Conservation (phyloP, 2,797 vertebrate species). For the Cyprinella venusta region DNA sequence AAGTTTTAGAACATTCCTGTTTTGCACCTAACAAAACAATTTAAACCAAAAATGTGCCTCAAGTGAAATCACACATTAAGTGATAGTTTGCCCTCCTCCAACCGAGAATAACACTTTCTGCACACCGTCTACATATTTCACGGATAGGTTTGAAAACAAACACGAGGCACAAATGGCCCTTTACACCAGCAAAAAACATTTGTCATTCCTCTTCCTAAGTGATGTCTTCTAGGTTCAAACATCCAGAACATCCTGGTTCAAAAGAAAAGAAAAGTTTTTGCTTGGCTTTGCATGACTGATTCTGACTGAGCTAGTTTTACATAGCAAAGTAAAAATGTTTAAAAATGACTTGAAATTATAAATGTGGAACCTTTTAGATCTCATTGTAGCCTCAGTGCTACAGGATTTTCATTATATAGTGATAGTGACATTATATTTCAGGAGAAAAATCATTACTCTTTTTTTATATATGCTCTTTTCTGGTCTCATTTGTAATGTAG, state of each 20-base stretch:
- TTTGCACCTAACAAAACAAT: not conserved
- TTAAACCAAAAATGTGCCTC: not conserved
- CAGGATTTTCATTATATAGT: not conserved
- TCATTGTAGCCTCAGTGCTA: not conserved
- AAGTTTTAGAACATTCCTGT: not conserved
- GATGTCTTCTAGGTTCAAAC: not conserved
- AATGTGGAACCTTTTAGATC: not conserved
- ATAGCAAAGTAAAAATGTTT: not conserved
- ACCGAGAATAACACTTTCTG: not conserved
- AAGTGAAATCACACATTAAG: not conserved
- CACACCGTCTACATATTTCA: constrained; percentile 21
- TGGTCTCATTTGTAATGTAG: not conserved
- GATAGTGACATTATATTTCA: not conserved
- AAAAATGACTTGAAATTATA: not conserved
- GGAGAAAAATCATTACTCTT: not conserved
- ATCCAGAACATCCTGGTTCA: not conserved
- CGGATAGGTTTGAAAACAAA: constrained; percentile 25
- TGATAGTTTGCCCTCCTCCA: not conserved
- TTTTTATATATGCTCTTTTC: not conserved
- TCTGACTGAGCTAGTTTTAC: not conserved
- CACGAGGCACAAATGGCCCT: constrained; percentile 13
- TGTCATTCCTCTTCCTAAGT: constrained; percentile 7
- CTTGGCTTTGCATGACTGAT: not conserved
- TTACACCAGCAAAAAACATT: not conserved
- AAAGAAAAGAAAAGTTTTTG: not conserved